Conservation (phyloP, 2,797 vertebrate genomes). For the Geotrypetes seraphini region DNA sequence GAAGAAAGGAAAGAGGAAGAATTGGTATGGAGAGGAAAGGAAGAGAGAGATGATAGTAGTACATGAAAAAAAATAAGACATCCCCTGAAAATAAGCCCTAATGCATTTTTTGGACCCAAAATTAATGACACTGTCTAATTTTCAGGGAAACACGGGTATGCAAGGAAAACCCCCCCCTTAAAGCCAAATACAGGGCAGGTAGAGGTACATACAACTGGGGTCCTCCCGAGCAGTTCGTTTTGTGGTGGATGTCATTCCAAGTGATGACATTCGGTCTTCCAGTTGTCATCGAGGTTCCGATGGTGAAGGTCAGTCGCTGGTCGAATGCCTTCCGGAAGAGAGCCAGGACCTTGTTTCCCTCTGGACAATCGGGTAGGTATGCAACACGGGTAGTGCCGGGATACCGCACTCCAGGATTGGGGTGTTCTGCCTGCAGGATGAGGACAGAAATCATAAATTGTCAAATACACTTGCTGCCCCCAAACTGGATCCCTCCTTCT, state of each 20-base stretch:
- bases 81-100: too few relatives aligned
- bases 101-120: too few relatives aligned
- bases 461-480: neutral
- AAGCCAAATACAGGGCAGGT: too few relatives aligned
- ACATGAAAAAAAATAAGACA: too few relatives aligned
- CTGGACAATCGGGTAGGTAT: constrained; percentile 88
- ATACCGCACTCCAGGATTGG: constrained; percentile 85
- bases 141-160: too few relatives aligned
- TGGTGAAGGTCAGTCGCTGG: constrained; percentile 89
- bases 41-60: too few relatives aligned
- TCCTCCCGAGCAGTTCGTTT: constrained; percentile 88
- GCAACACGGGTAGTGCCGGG: constrained; percentile 86
- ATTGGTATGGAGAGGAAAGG: too few relatives aligned
- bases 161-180: neutral
- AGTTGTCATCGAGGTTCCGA: constrained; percentile 93
- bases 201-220: constrained; percentile 77
- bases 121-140: neutral
- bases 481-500: too few relatives aligned
- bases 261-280: constrained; percentile 91
- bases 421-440: constrained; percentile 71
- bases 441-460: neutral
- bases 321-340: constrained; percentile 84
- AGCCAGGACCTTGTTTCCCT: constrained; percentile 84
- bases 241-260: constrained; percentile 95
- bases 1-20: too few relatives aligned